phyloP scores from a whole-genome alignment of 2,888 invertebrate genomes.

The Hydraecia micacea region DNA sequence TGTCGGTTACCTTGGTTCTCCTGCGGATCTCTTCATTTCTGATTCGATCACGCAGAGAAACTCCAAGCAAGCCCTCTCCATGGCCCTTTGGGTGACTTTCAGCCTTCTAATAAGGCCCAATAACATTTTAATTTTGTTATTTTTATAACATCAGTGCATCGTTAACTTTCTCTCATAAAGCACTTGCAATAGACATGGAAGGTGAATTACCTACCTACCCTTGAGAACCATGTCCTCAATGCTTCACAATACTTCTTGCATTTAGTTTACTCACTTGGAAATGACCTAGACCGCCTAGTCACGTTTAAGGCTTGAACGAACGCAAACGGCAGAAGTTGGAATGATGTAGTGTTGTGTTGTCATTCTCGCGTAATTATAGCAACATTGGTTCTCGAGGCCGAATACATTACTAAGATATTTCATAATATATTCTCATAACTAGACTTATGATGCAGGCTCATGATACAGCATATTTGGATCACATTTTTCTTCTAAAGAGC shows the following conservation, averaged over 20 bases:
- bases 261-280: neutral
- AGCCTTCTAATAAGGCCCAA: too few species aligned
- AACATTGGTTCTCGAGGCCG: neutral
- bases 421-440: neutral
- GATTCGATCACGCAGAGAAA: too few species aligned
- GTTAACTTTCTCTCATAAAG: too few species aligned
- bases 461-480: too few species aligned
- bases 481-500: neutral
- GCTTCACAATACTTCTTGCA: neutral
- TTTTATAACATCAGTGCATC: too few species aligned
- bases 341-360: neutral
- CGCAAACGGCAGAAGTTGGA: neutral
- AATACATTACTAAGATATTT: constrained; percentile 5
- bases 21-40: too few species aligned
- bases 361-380: constrained; percentile 17
- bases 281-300: neutral
- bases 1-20: too few species aligned
- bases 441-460: neutral
- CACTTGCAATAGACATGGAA: too few species aligned
- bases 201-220: too few species aligned
- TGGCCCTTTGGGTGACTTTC: too few species aligned
- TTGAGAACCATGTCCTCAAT: neutral
- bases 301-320: neutral
- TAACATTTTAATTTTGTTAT: too few species aligned
- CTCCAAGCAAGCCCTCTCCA: too few species aligned